These are phyloP conservation scores for Proterorhinus semilunaris DNA, from an alignment of 2,113 vertebrate species.

Conservation along the genomic window DNA sequence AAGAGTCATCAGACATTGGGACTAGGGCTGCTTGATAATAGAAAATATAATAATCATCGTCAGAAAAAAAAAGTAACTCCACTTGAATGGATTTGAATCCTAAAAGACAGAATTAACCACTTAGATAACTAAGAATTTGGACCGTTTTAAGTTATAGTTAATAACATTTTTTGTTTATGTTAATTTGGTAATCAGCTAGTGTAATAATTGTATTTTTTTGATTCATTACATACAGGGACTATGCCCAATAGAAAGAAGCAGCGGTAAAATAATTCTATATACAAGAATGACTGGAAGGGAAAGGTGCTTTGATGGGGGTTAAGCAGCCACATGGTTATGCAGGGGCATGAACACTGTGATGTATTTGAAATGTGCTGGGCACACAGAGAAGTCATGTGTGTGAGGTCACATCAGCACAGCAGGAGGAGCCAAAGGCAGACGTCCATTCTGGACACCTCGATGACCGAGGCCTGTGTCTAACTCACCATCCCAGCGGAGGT, in stretches of 20 bases:
- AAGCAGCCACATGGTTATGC: slow-evolving; percentile 62
- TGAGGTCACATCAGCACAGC: slow-evolving; percentile 41
- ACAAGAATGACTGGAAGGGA: slow-evolving; percentile 14
- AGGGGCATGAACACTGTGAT: slow-evolving; percentile 57
- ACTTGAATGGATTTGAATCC: too few species aligned
- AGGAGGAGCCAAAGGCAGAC: slow-evolving; percentile 56
- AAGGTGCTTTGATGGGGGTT: slow-evolving; percentile 52
- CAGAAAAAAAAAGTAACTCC: too few species aligned
- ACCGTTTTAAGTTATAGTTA: too few species aligned
- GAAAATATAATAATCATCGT: too few species aligned
- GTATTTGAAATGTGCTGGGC: slow-evolving; percentile 66
- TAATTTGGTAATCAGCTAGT: too few species aligned
- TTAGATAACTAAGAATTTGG: too few species aligned
- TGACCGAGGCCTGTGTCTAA: slow-evolving; percentile 25
- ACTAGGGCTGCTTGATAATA: background rate
- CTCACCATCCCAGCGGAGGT: slow-evolving; percentile 97
- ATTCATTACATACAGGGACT: too few species aligned
- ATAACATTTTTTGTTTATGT: too few species aligned
- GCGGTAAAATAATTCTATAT: slow-evolving; percentile 13
- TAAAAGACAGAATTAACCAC: too few species aligned
- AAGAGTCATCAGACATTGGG: slow-evolving; percentile 4
- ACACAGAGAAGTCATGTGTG: slow-evolving; percentile 50
- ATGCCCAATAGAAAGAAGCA: background rate
- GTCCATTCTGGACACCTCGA: slow-evolving; percentile 21
- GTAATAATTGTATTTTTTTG: too few species aligned